Conservation (phyloP, 2,797 vertebrate genomes). For the Xenopus petersii region DNA sequence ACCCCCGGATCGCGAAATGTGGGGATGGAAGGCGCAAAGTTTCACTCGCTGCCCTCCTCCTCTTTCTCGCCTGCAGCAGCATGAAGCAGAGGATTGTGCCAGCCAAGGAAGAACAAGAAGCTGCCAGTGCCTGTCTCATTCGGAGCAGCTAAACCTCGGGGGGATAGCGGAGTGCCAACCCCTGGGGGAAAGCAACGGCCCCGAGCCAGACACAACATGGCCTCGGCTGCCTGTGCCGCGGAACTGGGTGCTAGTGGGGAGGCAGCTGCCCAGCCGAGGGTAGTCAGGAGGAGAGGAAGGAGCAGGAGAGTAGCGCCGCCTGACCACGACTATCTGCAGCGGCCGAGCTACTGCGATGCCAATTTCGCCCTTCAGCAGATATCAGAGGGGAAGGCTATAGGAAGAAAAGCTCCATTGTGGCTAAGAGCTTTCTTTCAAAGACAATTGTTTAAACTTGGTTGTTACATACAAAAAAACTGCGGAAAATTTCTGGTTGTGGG, state of each 20-base stretch:
- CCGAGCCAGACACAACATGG: constrained; percentile 76
- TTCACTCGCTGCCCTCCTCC: constrained; percentile 73
- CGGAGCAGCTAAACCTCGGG: constrained; percentile 60
- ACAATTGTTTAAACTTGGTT: constrained; percentile 96
- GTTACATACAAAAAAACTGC: constrained; percentile 98
- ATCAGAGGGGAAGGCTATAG: constrained; percentile 91
- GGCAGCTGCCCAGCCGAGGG: constrained; percentile 70
- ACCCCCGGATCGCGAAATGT: constrained; percentile 92
- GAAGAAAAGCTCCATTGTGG: constrained; percentile 93
- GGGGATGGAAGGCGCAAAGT: constrained; percentile 94
- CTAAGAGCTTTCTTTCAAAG: constrained; percentile 97
- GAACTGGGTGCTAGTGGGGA: constrained; percentile 74
- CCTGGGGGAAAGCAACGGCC: constrained; percentile 53
- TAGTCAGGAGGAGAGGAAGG: constrained; percentile 71
- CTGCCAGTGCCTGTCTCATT: constrained; percentile 62
- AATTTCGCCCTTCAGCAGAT: constrained; percentile 93
- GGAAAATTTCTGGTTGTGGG: constrained; percentile 98
- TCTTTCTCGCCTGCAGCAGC: constrained; percentile 70
- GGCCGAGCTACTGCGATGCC: constrained; percentile 96
- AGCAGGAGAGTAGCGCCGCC: constrained; percentile 60
- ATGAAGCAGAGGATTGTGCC: constrained; percentile 84
- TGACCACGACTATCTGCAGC: constrained; percentile 93
- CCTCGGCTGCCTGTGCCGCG: constrained; percentile 87
- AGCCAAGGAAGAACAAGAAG: constrained; percentile 54
- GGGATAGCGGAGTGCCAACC: constrained; percentile 65